These are phyloP conservation scores for Zaprionus africanus DNA, from an alignment of 1,140 invertebrate species.

Conservation along the genomic window DNA sequence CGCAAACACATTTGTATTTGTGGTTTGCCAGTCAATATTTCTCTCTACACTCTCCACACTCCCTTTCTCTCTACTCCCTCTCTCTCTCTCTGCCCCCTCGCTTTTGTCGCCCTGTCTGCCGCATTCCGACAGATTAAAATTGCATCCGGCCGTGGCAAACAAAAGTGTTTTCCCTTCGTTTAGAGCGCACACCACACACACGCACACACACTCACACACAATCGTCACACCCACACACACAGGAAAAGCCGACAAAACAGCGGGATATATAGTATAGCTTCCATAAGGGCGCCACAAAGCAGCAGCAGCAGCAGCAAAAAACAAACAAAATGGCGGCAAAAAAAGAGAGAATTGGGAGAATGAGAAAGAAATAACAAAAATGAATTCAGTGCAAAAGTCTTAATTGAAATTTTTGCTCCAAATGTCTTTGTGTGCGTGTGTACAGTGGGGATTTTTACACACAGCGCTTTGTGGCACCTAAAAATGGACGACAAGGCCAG, in stretches of 20 bases:
- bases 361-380: slow-evolving; percentile 42
- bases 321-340: slow-evolving; percentile 10
- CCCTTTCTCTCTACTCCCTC: neutral
- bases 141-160: slow-evolving; percentile 73
- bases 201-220: slow-evolving; percentile 49
- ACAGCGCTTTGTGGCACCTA: slow-evolving; percentile 58
- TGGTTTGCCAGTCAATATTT: slow-evolving; percentile 77
- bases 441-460: slow-evolving; percentile 60
- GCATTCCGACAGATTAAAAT: slow-evolving; percentile 79
- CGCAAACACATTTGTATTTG: slow-evolving; percentile 49
- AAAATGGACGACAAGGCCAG: slow-evolving; percentile 67
- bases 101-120: slow-evolving; percentile 26
- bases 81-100: slow-evolving; percentile 22
- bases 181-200: slow-evolving; percentile 42
- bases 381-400: slow-evolving; percentile 80
- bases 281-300: slow-evolving; percentile 48
- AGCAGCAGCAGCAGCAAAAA: slow-evolving; percentile 9
- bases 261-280: slow-evolving; percentile 22
- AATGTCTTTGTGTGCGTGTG: slow-evolving; percentile 64
- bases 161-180: slow-evolving; percentile 74
- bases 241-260: slow-evolving; percentile 31
- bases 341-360: slow-evolving; percentile 2
- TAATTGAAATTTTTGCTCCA: slow-evolving; percentile 80
- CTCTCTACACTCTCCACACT: slow-evolving; percentile 42
- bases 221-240: slow-evolving; percentile 9